Conservation (phyloP, 2,113 vertebrate genomes). For the Anguilla rostrata region DNA sequence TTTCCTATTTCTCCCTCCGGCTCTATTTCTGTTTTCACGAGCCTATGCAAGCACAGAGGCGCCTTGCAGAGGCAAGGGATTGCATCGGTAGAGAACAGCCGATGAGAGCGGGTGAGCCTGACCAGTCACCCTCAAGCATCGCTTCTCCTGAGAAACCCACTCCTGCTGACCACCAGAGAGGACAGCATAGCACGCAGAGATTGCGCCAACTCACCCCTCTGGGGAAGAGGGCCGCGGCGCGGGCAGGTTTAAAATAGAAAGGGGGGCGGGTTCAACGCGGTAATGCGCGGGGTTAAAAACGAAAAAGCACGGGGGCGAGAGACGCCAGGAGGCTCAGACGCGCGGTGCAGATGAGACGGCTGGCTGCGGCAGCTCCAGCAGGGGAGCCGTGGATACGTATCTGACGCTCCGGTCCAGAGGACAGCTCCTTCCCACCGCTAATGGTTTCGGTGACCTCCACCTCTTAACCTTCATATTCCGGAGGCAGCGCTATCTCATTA, state of each 20-base stretch:
- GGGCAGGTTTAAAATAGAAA: not conserved
- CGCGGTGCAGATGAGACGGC: not conserved
- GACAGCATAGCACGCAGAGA: not conserved
- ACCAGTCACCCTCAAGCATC: not conserved
- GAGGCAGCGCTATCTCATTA: conserved; percentile 42
- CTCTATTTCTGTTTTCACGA: not conserved
- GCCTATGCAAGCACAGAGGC: not conserved
- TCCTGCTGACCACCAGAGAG: not conserved
- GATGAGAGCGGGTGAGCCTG: not conserved
- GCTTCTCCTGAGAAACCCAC: not conserved
- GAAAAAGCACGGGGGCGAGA: not conserved
- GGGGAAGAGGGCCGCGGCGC: not conserved
- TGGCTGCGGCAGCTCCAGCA: not conserved
- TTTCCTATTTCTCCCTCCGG: not conserved
- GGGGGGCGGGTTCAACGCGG: not conserved
- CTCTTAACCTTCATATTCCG: conserved; percentile 48
- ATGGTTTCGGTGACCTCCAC: conserved; percentile 33
- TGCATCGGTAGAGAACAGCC: not conserved
- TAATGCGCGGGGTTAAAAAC: not conserved
- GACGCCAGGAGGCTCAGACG: not conserved
- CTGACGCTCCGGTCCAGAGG: conserved; percentile 29
- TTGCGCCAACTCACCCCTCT: not conserved
- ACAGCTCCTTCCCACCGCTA: conserved; percentile 26
- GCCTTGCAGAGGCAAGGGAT: not conserved
- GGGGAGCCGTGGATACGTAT: not conserved